Conservation (phyloP, 2,888 invertebrate species). For the Drosophila percnosoma region DNA sequence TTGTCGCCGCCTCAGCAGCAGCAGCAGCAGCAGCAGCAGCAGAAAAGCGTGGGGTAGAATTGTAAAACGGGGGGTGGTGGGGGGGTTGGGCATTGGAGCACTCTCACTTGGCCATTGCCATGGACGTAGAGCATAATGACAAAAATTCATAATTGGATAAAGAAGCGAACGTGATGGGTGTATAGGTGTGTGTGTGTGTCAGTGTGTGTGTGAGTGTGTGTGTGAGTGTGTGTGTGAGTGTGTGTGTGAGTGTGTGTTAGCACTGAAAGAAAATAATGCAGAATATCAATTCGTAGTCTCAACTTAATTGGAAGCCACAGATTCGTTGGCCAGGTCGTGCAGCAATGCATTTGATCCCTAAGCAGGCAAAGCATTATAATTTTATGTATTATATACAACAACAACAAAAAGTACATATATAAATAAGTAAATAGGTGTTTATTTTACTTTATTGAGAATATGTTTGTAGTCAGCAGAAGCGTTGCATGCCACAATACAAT, state of each 20-base stretch:
- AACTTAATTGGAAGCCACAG: background rate
- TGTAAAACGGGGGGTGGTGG: background rate
- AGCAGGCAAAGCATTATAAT: no score
- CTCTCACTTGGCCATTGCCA: conserved; percentile 62
- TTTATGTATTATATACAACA: no score
- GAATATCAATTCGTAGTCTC: background rate
- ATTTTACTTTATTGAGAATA: background rate
- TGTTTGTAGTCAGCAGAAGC: background rate
- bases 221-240: background rate
- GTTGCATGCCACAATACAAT: background rate
- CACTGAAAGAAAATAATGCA: conserved; percentile 1
- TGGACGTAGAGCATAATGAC: conserved; percentile 71
- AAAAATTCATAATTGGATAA: conserved; percentile 81
- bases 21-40: background rate
- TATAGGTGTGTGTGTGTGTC: background rate
- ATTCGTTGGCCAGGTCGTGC: no score
- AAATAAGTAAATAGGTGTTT: background rate
- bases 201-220: background rate
- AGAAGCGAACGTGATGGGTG: conserved; percentile 65
- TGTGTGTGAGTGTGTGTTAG: conserved; percentile 2
- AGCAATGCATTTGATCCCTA: no score
- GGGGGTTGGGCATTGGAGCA: conserved; percentile 21
- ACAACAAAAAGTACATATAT: no score
- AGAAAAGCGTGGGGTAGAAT: background rate
- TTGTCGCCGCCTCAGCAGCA: conserved; percentile 21